phyloP scores from a whole-genome alignment of 1,140 invertebrate genomes.

The Cydia amplana region DNA sequence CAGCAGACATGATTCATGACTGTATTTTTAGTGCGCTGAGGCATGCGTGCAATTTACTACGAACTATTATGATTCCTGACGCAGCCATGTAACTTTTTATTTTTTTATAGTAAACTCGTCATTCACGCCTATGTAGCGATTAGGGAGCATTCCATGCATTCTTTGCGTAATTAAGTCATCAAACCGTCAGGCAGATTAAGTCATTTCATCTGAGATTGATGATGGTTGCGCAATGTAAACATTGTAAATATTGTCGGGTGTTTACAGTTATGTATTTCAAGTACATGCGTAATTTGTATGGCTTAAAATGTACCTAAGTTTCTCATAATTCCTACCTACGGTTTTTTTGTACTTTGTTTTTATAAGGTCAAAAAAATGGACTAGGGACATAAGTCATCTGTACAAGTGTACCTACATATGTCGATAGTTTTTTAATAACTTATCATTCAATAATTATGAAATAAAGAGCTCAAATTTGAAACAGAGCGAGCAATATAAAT shows the following conservation, averaged over 20 bases:
- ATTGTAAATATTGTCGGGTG: not conserved
- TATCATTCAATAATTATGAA: no score
- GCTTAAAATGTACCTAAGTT: not conserved
- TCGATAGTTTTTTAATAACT: no score
- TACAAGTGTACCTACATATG: no score
- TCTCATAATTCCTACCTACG: no score
- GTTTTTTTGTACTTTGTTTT: no score
- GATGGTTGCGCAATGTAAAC: conserved; percentile 15
- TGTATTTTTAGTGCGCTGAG: conserved; percentile 64
- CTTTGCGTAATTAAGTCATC: conserved; percentile 10
- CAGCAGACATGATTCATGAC: conserved; percentile 58
- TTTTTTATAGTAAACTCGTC: conserved; percentile 16
- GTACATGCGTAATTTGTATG: not conserved
- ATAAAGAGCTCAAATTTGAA: no score
- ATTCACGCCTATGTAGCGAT: conserved; percentile 10
- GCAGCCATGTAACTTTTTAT: conserved; percentile 39
- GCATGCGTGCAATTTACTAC: conserved; percentile 71
- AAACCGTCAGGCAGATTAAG: not conserved
- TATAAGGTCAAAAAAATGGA: no score
- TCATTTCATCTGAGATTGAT: not conserved
- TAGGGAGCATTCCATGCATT: conserved; percentile 7
- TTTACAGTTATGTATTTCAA: not conserved
- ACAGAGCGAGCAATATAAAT: no score
- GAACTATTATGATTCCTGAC: conserved; percentile 60
- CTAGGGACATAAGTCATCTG: no score